A percentile compares a stretch with the other conserved stretches of the same genome.
phyloP scores from a whole-genome alignment of 2,888 invertebrate species.

The Rhyacophila evoluta region DNA sequence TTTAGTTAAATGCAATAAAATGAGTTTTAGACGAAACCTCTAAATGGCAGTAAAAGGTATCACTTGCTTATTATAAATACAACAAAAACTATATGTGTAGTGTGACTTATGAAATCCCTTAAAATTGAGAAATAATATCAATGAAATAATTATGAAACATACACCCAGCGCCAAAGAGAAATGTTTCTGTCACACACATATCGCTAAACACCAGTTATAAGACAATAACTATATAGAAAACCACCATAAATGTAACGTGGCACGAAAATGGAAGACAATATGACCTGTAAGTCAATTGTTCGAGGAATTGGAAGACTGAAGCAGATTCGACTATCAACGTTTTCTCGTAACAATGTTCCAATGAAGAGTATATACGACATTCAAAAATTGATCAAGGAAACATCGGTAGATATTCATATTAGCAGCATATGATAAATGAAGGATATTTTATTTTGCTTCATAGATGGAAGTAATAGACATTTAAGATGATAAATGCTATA shows the following conservation, averaged over 20 bases:
- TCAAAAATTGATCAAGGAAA: too few species aligned
- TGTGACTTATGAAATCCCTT: not conserved
- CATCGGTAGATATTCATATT: too few species aligned
- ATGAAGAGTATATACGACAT: too few species aligned
- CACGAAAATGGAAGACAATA: not conserved
- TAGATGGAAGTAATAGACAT: not conserved
- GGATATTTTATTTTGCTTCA: not conserved
- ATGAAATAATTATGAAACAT: conserved; percentile 54
- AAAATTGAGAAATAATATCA: conserved; percentile 32
- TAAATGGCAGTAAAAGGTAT: not conserved
- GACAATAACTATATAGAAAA: not conserved
- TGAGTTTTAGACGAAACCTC: not conserved
- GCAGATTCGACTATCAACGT: too few species aligned
- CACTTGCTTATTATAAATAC: too few species aligned
- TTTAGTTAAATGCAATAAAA: not conserved
- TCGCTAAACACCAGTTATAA: conserved; percentile 10
- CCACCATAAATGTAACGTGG: not conserved
- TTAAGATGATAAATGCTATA: not conserved
- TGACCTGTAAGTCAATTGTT: not conserved
- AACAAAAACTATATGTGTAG: not conserved
- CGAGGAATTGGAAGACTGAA: not conserved
- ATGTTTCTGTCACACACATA: not conserved
- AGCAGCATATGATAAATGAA: not conserved
- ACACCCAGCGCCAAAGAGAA: conserved; percentile 40
- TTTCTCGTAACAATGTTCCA: too few species aligned